These are phyloP conservation scores for Clavelina lepadiformis DNA, from an alignment of 23 tunicate species.

Conservation along the genomic window DNA sequence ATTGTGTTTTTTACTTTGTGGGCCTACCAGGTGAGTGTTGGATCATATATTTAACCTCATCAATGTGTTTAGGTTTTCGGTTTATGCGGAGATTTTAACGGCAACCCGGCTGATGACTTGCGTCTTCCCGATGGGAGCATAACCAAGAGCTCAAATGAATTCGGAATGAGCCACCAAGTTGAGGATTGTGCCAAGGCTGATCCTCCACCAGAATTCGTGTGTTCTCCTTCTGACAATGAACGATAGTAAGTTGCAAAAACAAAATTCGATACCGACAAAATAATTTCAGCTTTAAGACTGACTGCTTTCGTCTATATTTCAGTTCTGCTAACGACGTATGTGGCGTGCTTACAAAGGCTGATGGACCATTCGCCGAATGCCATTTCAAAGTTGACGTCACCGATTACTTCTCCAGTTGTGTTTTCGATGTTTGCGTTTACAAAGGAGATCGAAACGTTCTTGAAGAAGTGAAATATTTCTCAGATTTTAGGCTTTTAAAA, in stretches of 20 bases:
- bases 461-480: slow-evolving; percentile 20
- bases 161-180: slow-evolving; percentile 44
- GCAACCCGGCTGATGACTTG: slow-evolving; percentile 25
- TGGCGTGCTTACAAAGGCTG: slow-evolving; percentile 20
- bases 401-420: slow-evolving; percentile 29
- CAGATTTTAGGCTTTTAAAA: too few relatives aligned
- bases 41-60: too few relatives aligned
- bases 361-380: slow-evolving; percentile 46
- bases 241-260: slow-evolving; percentile 17
- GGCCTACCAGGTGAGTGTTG: too few relatives aligned
- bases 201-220: slow-evolving; percentile 20
- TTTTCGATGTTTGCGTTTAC: slow-evolving; percentile 47
- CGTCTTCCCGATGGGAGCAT: slow-evolving; percentile 31
- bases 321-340: slow-evolving; percentile 46
- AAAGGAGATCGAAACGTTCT: slow-evolving; percentile 35
- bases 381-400: slow-evolving; percentile 27
- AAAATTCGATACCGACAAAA: neutral
- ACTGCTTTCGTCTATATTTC: neutral
- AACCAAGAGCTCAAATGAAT: slow-evolving; percentile 30
- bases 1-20: too few relatives aligned
- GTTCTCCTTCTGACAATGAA: neutral
- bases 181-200: slow-evolving; percentile 24
- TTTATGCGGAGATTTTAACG: slow-evolving; percentile 35
- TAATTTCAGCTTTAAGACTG: neutral
- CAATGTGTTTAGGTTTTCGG: slow-evolving; percentile 42